A percentile compares a stretch with the other conserved stretches of the same genome.
Conservation (phyloP, 2,113 vertebrate genomes). For the Catharus bicknelli region DNA sequence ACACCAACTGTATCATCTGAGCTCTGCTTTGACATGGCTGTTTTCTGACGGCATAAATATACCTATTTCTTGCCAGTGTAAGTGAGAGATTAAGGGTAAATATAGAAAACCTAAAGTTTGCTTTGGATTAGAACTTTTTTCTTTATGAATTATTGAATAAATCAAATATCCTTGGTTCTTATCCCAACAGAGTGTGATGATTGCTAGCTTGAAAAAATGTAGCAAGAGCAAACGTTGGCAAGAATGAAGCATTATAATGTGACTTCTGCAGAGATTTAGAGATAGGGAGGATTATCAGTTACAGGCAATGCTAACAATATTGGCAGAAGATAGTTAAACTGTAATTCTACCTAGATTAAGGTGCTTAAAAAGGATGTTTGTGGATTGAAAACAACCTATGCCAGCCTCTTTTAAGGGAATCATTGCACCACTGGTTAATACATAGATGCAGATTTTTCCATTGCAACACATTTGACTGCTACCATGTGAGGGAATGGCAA, state of each 20-base stretch:
- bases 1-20: constrained; percentile 52
- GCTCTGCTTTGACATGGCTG: constrained; percentile 64
- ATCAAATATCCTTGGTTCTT: constrained; percentile 68
- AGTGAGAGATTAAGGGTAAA: constrained; percentile 68
- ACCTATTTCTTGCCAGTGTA: constrained; percentile 65
- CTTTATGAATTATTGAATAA: constrained; percentile 72
- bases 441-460: not conserved
- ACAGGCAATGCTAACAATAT: constrained; percentile 16
- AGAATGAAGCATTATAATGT: constrained; percentile 63
- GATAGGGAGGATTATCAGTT: constrained; percentile 42
- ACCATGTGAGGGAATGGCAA: constrained; percentile 35
- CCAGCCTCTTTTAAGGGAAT: not conserved
- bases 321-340: constrained; percentile 31
- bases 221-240: constrained; percentile 71
- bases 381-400: not conserved
- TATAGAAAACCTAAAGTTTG: constrained; percentile 70
- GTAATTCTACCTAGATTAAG: constrained; percentile 46
- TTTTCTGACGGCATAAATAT: constrained; percentile 67
- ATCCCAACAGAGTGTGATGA: constrained; percentile 68
- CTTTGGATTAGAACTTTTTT: constrained; percentile 69
- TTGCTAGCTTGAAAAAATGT: constrained; percentile 62
- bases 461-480: constrained; percentile 22
- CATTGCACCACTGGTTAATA: not conserved
- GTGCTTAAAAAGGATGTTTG: not conserved
- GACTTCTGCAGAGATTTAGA: constrained; percentile 52